phyloP scores from a whole-genome alignment of 2,797 vertebrate genomes.

The Vipera ursinii region DNA sequence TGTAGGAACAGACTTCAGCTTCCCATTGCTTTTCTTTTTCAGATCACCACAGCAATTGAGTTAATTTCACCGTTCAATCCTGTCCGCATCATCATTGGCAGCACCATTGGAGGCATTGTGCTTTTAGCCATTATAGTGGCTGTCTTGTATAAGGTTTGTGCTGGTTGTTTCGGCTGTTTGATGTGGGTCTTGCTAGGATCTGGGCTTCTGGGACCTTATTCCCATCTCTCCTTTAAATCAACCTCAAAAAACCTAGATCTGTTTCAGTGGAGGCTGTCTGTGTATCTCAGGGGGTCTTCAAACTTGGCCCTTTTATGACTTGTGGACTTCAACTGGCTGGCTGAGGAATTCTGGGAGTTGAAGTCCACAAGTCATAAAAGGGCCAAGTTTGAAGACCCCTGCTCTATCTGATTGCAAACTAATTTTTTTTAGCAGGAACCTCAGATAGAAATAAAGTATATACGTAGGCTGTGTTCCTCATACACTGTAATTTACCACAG shows the following conservation, averaged over 20 bases:
- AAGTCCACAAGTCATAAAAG: too few relatives aligned
- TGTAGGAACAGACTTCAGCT: neutral
- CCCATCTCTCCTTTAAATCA: neutral
- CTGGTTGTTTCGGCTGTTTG: neutral
- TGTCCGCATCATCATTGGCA: slow-evolving; percentile 21
- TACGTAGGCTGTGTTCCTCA: neutral
- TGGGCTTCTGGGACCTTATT: neutral
- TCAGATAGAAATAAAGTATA: neutral
- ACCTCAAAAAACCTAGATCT: neutral
- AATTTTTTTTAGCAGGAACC: neutral
- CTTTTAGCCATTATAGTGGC: slow-evolving; percentile 17
- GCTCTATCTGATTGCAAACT: neutral
- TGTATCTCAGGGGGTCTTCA: too few relatives aligned
- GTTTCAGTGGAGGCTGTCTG: neutral
- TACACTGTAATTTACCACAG: neutral
- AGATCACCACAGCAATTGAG: slow-evolving; percentile 23
- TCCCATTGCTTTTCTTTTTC: neutral
- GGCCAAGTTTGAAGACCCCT: too few relatives aligned
- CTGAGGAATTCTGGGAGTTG: too few relatives aligned
- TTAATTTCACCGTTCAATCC: slow-evolving; percentile 15
- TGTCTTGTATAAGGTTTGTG: slow-evolving; percentile 13
- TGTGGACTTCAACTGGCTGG: too few relatives aligned
- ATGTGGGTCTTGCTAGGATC: neutral
- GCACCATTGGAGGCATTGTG: slow-evolving; percentile 9
- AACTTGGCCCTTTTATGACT: too few relatives aligned